Evolutionary conservation across 2,113 vertebrate genomes (phyloP).

Genomic region (Neodon shergylaensis): DNA sequence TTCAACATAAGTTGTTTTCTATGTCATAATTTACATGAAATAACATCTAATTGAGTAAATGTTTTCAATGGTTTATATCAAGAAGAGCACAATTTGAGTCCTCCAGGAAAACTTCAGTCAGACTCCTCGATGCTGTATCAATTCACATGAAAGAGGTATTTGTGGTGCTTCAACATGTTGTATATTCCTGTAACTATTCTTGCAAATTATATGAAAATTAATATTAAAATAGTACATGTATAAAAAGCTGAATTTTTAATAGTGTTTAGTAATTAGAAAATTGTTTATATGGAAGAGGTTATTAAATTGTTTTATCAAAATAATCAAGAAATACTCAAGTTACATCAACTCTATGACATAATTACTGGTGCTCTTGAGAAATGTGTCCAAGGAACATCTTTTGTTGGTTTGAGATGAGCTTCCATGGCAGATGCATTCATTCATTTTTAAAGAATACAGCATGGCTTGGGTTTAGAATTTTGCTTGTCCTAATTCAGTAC

Average conservation of each 20-base stretch:
- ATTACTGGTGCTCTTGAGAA: background rate
- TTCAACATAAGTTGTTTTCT: background rate
- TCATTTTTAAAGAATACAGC: no score
- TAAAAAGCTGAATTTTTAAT: background rate
- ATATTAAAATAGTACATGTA: background rate
- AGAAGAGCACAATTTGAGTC: background rate
- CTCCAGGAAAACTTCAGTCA: background rate
- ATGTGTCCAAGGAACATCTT: background rate
- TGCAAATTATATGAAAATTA: background rate
- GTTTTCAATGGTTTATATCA: background rate
- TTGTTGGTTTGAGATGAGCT: background rate
- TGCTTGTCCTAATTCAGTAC: background rate
- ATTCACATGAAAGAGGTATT: background rate
- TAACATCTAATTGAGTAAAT: background rate
- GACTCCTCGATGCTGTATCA: fast-evolving
- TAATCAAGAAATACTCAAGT: background rate
- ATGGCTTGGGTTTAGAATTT: background rate
- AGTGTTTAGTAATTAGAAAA: background rate
- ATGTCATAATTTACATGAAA: background rate
- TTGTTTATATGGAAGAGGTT: background rate
- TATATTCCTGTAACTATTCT: background rate
- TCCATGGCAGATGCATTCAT: background rate
- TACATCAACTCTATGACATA: fast-evolving
- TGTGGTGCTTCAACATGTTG: background rate
- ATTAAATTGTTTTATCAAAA: background rate